A percentile compares a stretch with the other conserved stretches of the same genome.
These are phyloP conservation scores for Rhabdomys pumilio DNA, from an alignment of 2,797 vertebrate species.

Conservation along the genomic window DNA sequence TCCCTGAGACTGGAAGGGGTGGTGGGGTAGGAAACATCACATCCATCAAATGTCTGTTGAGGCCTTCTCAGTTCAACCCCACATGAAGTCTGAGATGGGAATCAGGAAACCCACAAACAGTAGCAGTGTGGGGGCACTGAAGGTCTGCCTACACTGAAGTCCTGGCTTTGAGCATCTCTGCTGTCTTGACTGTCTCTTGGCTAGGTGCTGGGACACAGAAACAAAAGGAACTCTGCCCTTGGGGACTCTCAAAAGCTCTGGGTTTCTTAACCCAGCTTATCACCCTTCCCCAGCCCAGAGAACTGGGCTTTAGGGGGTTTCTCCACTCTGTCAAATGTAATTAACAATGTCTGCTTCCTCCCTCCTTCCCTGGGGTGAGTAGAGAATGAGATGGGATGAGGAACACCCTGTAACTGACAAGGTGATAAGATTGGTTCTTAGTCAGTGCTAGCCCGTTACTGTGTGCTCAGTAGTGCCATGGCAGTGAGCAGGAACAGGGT, in stretches of 20 bases:
- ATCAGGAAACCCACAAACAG: neutral
- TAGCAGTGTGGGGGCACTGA: neutral
- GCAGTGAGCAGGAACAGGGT: neutral
- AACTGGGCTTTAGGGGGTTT: neutral
- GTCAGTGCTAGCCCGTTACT: neutral
- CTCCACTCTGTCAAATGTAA: neutral
- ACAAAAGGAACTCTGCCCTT: conserved; percentile 32
- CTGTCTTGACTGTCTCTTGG: neutral
- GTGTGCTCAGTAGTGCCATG: neutral
- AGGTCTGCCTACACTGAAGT: neutral
- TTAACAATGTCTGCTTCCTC: neutral
- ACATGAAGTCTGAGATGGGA: conserved; percentile 20
- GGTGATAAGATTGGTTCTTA: neutral
- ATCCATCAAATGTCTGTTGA: conserved; percentile 48
- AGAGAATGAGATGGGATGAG: neutral
- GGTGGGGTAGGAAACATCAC: neutral
- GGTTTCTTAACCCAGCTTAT: conserved; percentile 12
- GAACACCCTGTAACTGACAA: neutral
- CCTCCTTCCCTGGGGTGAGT: neutral
- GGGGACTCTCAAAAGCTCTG: conserved; percentile 43
- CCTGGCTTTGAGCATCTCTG: neutral
- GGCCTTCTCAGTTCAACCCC: conserved; percentile 58
- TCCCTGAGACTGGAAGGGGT: conserved; percentile 61
- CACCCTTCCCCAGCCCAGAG: neutral
- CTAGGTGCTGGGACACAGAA: neutral